Evolutionary conservation across 2,888 invertebrate species (phyloP), one percentile per base, ranked within the genome.

Genomic region (Athalia cordata): DNA sequence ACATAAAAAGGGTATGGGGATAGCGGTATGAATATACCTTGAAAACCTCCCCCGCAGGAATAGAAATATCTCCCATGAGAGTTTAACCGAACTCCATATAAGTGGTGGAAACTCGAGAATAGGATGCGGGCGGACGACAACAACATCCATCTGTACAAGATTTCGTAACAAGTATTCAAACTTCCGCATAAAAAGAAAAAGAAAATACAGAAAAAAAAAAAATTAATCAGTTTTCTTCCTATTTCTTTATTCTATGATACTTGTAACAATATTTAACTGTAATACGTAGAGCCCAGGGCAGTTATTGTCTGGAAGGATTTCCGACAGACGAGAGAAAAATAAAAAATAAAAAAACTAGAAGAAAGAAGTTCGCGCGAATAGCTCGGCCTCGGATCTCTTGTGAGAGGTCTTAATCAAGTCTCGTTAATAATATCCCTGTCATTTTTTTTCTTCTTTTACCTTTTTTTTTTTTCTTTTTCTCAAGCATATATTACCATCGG

Each of bases 391-490:
- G 4, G 55, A n/a, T 55, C 55, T 29, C 29, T 29, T 9, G 55
- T 3, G 11, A 4, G 55, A 5, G 7, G 29, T 49, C 15, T 52
- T 9, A 67, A 67, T 50, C 13, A 13, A 13, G 66, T 47, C 15
- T 66, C 66, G 66, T 66, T 50, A 66, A 66, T 66, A 47, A 49
- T 7, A 66, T 11, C n/a, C 4, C 66, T 7, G 8, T 8, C 2
- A 13, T 7, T 61, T 61, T 15, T 61, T 61, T 5, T 5, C 15
- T 15, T 43, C 11, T 64, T n/a, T 29, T 29, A 29, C 29, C 29
- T 29, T 29, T 29, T 29, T 29, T 29, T 29, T 29, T 29, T 29
- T 29, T 29, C 8, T 43, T 8, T 43, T 29, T 29, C 2, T 29
- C 29, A 29, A 2, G 29, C 29, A 29, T 29, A 29, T 2, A 29